Evolutionary conservation across 2,888 invertebrate genomes (phyloP), one percentile per base, ranked within the genome.

Genomic region (Pyrocoelia pectoralis): DNA sequence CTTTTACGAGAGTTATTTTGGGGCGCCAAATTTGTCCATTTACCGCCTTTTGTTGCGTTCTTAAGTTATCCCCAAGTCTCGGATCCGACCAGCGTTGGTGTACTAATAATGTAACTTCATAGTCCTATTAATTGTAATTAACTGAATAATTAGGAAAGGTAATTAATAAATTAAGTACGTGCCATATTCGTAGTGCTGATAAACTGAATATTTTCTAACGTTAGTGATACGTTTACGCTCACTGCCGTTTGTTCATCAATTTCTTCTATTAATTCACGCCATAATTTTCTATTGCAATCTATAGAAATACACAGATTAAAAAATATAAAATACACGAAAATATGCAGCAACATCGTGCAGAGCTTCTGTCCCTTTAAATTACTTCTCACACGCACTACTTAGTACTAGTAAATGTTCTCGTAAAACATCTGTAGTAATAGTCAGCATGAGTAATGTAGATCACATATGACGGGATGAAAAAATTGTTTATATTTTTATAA

Each of bases 21-120:
- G 77, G 77, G 41, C 70, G 70, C 77, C 77, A 77, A 58, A 77
- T 73, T 67, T 74, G 72, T 8, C 74, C 75, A 38, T 69, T 61
- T 2, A 74, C 70, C 19, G 77, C 77, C 67, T 69, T 65, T 64
- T 70, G 74, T 49, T 66, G 69, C 1, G 76, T 77, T 55, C 65
- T 52, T 12, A 64, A 17, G 56, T 76, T 73, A 1, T 72, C 69
- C 0, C 73, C 73, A 2, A 77, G 67, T 28, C 76, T 65, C 1
- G 71, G 65, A 67, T 77, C 77, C 2, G 65, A 18, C 77, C 77
- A 77, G 53, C 66, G 66, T 70, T 77, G 75, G 58, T 72, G 73
- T 8, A 77, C 38, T 6, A 73, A 59, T 15, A 72, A 66, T 8
- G 53, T 59, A 13, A 74, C 57, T 52, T 72, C 68, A 3, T 75